Percentiles rank a stretch among this genome's conserved stretches.
Evolutionary conservation across 1,140 invertebrate genomes (phyloP).

Genomic region (Drosophila nannoptera): DNA sequence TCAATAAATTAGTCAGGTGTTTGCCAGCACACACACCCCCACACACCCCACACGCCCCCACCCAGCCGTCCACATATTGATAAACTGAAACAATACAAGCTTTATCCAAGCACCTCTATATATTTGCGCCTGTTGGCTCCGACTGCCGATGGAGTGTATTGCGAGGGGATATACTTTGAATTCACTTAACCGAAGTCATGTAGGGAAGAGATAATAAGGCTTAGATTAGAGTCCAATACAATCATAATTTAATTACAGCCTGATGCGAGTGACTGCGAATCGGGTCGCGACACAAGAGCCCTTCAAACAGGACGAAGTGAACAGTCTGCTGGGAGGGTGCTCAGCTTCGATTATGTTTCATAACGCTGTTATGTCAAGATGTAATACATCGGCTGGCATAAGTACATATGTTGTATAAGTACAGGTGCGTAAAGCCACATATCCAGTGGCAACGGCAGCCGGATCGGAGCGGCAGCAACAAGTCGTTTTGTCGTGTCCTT

Average conservation of each 20-base stretch:
- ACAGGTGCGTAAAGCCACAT: neutral
- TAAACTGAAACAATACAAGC: neutral
- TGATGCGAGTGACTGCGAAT: too few species aligned
- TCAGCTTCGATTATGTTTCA: too few species aligned
- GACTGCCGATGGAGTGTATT: neutral
- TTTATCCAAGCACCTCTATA: neutral
- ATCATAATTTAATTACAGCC: too few species aligned
- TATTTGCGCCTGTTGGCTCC: neutral
- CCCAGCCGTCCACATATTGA: neutral
- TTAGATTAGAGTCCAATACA: too few species aligned
- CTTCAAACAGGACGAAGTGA: too few species aligned
- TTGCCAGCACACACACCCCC: neutral
- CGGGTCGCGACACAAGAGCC: too few species aligned
- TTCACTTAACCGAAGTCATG: too few species aligned
- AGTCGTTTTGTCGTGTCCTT: slow-evolving; percentile 31
- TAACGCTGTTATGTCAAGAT: too few species aligned
- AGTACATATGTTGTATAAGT: neutral
- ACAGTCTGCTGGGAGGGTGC: too few species aligned
- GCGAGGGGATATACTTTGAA: neutral
- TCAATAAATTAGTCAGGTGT: slow-evolving; percentile 12
- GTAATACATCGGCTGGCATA: too few species aligned
- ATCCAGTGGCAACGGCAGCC: neutral
- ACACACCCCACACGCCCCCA: neutral
- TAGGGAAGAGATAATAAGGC: too few species aligned
- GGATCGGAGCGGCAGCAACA: slow-evolving; percentile 26